Evolutionary conservation across 2,797 vertebrate species (phyloP), one percentile per base, ranked within the genome.

Genomic region (Apogon talboti): DNA sequence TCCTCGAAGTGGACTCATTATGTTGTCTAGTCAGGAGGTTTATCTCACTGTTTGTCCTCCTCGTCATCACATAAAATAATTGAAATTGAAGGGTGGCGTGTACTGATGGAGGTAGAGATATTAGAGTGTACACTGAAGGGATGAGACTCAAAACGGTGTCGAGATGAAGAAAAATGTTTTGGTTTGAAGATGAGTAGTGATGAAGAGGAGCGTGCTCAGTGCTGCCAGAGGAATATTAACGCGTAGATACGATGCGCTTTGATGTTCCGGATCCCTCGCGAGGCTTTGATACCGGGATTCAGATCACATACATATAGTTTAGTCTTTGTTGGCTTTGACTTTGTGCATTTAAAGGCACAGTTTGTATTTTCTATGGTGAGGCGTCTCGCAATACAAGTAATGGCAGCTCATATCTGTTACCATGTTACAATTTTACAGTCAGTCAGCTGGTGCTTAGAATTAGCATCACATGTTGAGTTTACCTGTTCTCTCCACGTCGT

Each of bases 1-100:
- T 74, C 48, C 37, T 47, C 0, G 1, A 61, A 86, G 74, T 74
- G 63, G 60, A 82, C 62, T 76, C 78, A n/a, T 71, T 74, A 78
- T 65, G 21, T 66, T 48, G 63, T 74, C 69, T 81, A 52, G 71
- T 66, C 59, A 57, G 71, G 69, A 71, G 30, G 79, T 57, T 69
- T 72, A 71, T 78, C 65, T 55, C 78, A 62, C 56, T 11, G 69
- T 72, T 68, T 58, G 33, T 8, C 33, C 1, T 71, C n/a, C 63
- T 61, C 58, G 55, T 81, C 78, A 65, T 79, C 58, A 55, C 66
- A 50, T 51, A 28, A 54, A 21, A 37, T 66, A 59, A 77, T 62
- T 80, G 63, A 54, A 76, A 73, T 57, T 18, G 50, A 77, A 70
- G 46, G 65, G 16, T 13, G 2, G 57, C 56, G 57, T 38, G 63